phyloP scores from a whole-genome alignment of 1,140 invertebrate species.

The Drosophila guanche region DNA sequence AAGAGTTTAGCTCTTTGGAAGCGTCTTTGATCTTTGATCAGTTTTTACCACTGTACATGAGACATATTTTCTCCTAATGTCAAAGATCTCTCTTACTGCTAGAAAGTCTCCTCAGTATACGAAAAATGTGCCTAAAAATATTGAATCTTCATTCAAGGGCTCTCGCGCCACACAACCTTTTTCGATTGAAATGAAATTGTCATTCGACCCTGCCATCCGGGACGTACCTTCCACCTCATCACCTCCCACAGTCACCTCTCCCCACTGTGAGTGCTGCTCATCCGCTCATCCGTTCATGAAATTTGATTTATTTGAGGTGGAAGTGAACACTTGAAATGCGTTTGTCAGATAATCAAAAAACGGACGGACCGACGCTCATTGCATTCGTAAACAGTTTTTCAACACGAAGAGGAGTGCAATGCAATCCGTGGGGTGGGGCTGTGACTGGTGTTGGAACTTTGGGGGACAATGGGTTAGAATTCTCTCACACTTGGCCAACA shows the following conservation, averaged over 20 bases:
- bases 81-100: no score
- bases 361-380: constrained; percentile 43
- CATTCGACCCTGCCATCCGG: constrained; percentile 2
- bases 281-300: constrained; percentile 35
- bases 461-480: constrained; percentile 25
- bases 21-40: no score
- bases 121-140: no score
- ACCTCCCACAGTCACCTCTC: no score
- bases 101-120: no score
- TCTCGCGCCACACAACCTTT: neutral
- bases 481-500: constrained; percentile 73
- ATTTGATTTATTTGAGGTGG: constrained; percentile 75
- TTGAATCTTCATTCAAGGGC: no score
- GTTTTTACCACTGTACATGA: no score
- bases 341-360: constrained; percentile 60
- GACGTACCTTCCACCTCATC: no score
- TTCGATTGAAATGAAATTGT: constrained; percentile 53
- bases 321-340: constrained; percentile 75
- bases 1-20: no score
- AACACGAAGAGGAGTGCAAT: constrained; percentile 9
- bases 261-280: neutral
- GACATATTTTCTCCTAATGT: no score
- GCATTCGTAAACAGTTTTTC: constrained; percentile 67
- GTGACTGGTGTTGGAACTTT: constrained; percentile 12
- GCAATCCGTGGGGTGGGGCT: constrained; percentile 7